Base-by-base conservation (phyloP, 1,140 invertebrate genomes). In the Drosophila takahashii region DNA sequence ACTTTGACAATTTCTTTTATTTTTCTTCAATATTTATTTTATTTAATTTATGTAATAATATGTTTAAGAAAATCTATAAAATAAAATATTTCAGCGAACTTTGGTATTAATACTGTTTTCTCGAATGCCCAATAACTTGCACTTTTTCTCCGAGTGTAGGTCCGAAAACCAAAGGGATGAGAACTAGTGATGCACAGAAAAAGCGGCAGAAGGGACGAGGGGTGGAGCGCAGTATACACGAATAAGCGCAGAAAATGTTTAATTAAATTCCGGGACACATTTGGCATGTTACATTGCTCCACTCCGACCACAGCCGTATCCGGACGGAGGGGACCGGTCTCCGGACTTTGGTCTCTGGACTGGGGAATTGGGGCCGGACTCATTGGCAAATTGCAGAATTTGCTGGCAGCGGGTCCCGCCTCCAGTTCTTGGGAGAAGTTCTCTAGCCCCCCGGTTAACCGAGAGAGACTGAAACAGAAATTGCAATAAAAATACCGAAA, bases 211-310 rank as follows among this genome's bases (percentile, higher is more conserved):
- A 44, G 53, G 44, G 36, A 42, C 59, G 51, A 37, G 9, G 50
- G 15, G 48, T 39, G 58, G 15, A 54, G n/a, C 39, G 45, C n/a
- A 71, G 59, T 69, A 86, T 86, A 81, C 74, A 86, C 70, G 83
- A 86, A 75, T 86, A 87, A 89, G 83, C 83, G 83, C 84, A 77
- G 84, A 86, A 86, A 87, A 89, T 89, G 79, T 89, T 86, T 86
- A 86, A 86, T 86, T 86, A 86, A 86, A 86, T 86, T 86, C 83
- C 83, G 84, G 83, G 83, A 87, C 83, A 86, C 83, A 86, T 87
- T 86, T 89, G 83, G 83, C 84, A 87, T 87, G 83, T 89, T 86
- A 89, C 83, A 86, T 86, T 81, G 75, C 78, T 77, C n/a, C 56
- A 44, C 42, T 65, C 69, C 64, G 78, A 75, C 81, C 81, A 81